phyloP scores from a whole-genome alignment of 53 echinoderm and acorn worm genomes.

The Actinopyga echinites region DNA sequence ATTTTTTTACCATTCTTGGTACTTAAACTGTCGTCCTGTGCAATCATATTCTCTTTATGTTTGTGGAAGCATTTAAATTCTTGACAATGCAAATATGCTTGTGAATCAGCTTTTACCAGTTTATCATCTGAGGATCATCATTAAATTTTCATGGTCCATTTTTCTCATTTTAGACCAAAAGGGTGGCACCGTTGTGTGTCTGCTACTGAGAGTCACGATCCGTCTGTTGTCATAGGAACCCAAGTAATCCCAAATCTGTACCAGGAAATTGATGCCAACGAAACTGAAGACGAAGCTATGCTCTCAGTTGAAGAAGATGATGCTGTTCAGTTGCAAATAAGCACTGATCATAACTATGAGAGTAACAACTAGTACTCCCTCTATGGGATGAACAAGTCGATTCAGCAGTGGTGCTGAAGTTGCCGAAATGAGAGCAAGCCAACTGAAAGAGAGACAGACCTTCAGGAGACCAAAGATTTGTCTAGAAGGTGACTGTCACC shows the following conservation, averaged over 20 bases:
- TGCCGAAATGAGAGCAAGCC: too few relatives aligned
- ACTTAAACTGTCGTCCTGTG: too few relatives aligned
- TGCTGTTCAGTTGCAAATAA: slow-evolving; percentile 7
- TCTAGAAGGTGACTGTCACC: too few relatives aligned
- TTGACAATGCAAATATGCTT: neutral
- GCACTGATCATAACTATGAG: slow-evolving; percentile 4
- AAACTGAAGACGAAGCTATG: slow-evolving; percentile 52
- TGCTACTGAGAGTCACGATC: slow-evolving; percentile 66
- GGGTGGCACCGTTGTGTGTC: slow-evolving; percentile 80
- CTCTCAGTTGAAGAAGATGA: slow-evolving; percentile 37
- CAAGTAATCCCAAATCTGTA: slow-evolving; percentile 74
- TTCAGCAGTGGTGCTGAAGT: too few relatives aligned
- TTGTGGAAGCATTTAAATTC: too few relatives aligned
- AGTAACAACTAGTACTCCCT: neutral
- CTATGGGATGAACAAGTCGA: too few relatives aligned
- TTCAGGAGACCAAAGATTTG: too few relatives aligned
- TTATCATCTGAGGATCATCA: too few relatives aligned
- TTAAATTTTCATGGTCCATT: neutral
- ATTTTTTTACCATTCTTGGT: too few relatives aligned
- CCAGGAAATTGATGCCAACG: neutral
- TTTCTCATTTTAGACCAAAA: slow-evolving; percentile 64
- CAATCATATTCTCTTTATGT: too few relatives aligned
- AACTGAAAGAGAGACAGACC: too few relatives aligned
- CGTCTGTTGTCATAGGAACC: slow-evolving; percentile 72
- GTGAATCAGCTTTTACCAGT: neutral